These are phyloP conservation scores for Galerucella pusilla DNA, from an alignment of 2,888 invertebrate species.

Conservation along the genomic window DNA sequence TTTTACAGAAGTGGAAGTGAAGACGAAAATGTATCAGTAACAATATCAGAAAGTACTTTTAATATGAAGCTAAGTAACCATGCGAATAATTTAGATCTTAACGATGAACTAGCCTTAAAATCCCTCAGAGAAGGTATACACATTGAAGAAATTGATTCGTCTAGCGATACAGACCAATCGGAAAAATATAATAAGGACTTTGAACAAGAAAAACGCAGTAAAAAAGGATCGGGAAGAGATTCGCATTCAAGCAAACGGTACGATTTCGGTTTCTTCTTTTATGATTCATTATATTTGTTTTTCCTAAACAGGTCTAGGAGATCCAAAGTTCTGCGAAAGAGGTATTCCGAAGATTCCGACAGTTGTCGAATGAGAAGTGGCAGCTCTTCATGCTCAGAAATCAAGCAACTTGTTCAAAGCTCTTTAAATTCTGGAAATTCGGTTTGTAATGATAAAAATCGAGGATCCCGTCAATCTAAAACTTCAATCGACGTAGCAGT, in stretches of 20 bases:
- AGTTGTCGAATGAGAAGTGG: constrained; percentile 52
- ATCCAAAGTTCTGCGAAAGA: constrained; percentile 48
- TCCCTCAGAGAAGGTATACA: constrained; percentile 59
- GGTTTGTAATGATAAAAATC: constrained; percentile 58
- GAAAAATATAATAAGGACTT: constrained; percentile 48
- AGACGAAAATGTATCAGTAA: constrained; percentile 64
- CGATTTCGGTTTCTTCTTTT: background rate
- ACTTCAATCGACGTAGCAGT: constrained; percentile 71
- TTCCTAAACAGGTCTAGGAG: constrained; percentile 43
- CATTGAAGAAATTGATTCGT: constrained; percentile 55
- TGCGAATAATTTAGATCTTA: constrained; percentile 59
- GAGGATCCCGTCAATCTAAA: constrained; percentile 64
- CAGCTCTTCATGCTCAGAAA: constrained; percentile 65
- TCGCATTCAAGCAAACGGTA: constrained; percentile 51
- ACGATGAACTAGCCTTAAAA: constrained; percentile 62
- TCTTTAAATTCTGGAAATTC: constrained; percentile 66
- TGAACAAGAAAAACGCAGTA: constrained; percentile 52
- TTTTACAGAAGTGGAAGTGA: constrained; percentile 57
- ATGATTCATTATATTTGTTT: background rate
- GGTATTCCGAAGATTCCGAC: constrained; percentile 51
- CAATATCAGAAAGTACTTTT: constrained; percentile 61
- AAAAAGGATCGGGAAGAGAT: constrained; percentile 46
- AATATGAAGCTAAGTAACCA: constrained; percentile 59
- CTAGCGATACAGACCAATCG: constrained; percentile 47
- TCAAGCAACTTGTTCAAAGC: constrained; percentile 64